Evolutionary conservation across 2,888 invertebrate species (phyloP), one percentile per base, ranked within the genome.

Genomic region (Acholoe squamosa): DNA sequence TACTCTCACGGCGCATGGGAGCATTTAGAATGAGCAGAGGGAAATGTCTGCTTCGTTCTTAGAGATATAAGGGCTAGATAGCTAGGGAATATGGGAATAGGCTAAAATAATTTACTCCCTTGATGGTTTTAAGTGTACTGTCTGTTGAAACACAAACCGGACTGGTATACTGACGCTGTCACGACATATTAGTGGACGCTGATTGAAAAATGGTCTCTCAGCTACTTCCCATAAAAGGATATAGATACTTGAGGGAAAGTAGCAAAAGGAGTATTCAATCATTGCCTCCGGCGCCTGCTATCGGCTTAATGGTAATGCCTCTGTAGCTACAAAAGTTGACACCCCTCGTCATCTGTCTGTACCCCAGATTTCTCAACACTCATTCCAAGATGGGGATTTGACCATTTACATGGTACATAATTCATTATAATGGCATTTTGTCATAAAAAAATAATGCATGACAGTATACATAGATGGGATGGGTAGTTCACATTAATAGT

Each of bases 151-250:
- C 19, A 19, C 12, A 3, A 3, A 61, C 61, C 19, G n/a, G 61
- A 19, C 19, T 19, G 61, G 61, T 61, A 61, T 61, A 61, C n/a
- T 12, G 61, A 61, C 7, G n/a, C 43, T 19, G 25, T 71, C 71
- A 71, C 31, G 71, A 71, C 71, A 71, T 71, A 71, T 71, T 71
- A 71, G 28, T 71, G 71, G 25, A 5, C 14, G 19, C 71, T 14
- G 14, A 25, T 28, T 71, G 71, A 71, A 28, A 28, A 71, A 71
- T 71, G 25, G 71, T 71, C 71, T 71, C 71, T 71, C 14, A 25
- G 71, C 25, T 71, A 71, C 71, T 71, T 71, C 71, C 71, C 28
- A 71, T 71, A 71, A 71, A 71, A 71, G 71, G 71, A 71, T 71
- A 71, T 71, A 71, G 71, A 71, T 71, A 28, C 71, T 71, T n/a